phyloP scores from a whole-genome alignment of 2,888 invertebrate genomes.

The Leptinotarsa tumamoca region DNA sequence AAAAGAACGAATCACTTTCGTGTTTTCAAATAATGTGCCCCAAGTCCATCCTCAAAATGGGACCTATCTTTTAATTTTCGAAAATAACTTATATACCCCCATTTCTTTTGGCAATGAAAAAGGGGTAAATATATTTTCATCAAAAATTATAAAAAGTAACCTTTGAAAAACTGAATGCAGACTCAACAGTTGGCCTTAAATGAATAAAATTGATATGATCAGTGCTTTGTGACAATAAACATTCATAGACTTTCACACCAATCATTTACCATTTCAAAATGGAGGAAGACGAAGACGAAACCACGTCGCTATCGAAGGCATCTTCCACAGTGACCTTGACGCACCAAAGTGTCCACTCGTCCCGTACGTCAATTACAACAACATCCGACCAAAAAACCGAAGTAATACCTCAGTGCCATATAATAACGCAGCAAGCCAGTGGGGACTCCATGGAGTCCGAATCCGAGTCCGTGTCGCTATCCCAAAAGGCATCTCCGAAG shows the following conservation, averaged over 20 bases:
- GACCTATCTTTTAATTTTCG: no score
- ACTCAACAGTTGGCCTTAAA: conserved; percentile 15
- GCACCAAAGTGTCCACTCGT: conserved; percentile 58
- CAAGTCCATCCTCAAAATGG: no score
- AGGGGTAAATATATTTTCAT: background rate
- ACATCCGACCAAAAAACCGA: conserved; percentile 46
- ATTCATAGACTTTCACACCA: conserved; percentile 15
- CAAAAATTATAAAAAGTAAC: background rate
- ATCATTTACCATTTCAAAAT: conserved; percentile 48
- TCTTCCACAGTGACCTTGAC: conserved; percentile 63
- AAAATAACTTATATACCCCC: no score
- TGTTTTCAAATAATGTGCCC: no score
- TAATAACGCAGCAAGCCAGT: conserved; percentile 68
- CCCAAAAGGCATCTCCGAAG: conserved; percentile 60
- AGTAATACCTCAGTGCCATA: conserved; percentile 64
- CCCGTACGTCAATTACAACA: conserved; percentile 52
- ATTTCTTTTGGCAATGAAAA: no score
- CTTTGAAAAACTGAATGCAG: conserved; percentile 9
- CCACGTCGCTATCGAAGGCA: conserved; percentile 59
- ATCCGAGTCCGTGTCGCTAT: conserved; percentile 62
- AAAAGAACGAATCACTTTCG: no score
- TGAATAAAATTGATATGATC: conserved; percentile 14
- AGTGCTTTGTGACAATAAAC: conserved; percentile 40
- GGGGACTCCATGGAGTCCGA: conserved; percentile 72
- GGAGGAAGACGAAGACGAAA: conserved; percentile 65